Evolutionary conservation across 1,140 invertebrate genomes (phyloP), one percentile per base, ranked within the genome.

Genomic region (Elysia chlorotica): DNA sequence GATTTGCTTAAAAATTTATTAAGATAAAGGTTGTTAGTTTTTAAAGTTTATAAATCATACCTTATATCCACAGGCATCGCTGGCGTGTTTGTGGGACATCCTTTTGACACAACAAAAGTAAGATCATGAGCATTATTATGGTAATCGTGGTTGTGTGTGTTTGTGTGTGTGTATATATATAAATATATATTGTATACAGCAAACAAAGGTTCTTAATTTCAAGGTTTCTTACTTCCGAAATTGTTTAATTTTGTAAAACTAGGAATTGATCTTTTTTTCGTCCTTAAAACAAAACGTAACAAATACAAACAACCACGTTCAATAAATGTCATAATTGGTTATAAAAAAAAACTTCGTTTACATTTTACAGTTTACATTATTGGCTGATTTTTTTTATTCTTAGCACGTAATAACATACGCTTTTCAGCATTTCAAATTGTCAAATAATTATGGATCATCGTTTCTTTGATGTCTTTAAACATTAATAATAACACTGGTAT

Each of bases 61-160:
- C n/a, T 68, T 68, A 36, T 56, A 5, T 25, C 48, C 35, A n/a
- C 38, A 70, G 67, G 67, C 5, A 59, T 36, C 10, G 30, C 67
- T 37, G 67, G 67, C 30, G 35, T 70, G 30, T 3, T 70, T 19
- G 23, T 70, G 1, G 67, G 67, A 4, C 67, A 70, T 38, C 67
- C 67, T 3, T 70, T 70, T 37, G 67, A 70, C 54, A 70, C 67
- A 37, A 38, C 28, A 1, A 70, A 70, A 28, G 67, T 68, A 30
- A 31, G 33, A 14, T 63, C 31, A 5, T 33, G 10, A 33, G 31
- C 17, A 28, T 14, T 63, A 10, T 28, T 5, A 63, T 33, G 10
- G 14, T 4, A 10, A 17, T 31, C 61, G 35, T 5, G 25, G 10
- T 63, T 33, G 35, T 63, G 4, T 14, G 14, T 63, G 19, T 17